Evolutionary conservation across 2,113 vertebrate genomes (phyloP).

Genomic region (Raja brachyura): DNA sequence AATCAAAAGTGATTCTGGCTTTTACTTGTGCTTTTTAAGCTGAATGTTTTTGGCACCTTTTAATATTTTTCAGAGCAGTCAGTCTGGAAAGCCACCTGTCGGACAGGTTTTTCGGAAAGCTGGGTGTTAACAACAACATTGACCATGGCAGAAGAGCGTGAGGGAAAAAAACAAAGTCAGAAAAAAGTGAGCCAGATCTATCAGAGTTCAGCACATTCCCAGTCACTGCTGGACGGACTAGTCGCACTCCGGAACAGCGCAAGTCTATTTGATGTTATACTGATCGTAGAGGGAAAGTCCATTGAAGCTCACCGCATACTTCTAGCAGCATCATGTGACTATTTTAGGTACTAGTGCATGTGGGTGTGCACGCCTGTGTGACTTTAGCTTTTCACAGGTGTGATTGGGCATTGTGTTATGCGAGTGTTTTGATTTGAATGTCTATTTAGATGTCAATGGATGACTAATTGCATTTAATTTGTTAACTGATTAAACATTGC

Average conservation of each 20-base stretch:
- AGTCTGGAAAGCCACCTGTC: background rate
- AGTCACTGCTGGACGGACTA: slow-evolving; percentile 76
- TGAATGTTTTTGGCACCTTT: slow-evolving; percentile 15
- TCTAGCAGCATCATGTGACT: slow-evolving; percentile 87
- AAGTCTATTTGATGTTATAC: slow-evolving; percentile 83
- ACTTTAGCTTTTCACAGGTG: no score
- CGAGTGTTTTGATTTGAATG: background rate
- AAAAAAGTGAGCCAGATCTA: slow-evolving; percentile 62
- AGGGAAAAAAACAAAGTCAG: slow-evolving; percentile 25
- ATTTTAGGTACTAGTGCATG: slow-evolving; percentile 72
- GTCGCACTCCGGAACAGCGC: slow-evolving; percentile 70
- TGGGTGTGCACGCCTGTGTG: background rate
- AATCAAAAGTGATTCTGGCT: background rate
- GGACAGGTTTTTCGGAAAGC: background rate
- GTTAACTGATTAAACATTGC: no score
- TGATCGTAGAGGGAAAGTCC: slow-evolving; percentile 77
- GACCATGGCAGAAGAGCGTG: slow-evolving; percentile 22
- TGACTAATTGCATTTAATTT: no score
- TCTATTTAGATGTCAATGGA: no score
- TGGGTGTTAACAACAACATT: background rate
- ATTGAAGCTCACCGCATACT: slow-evolving; percentile 88
- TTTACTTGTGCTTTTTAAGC: background rate
- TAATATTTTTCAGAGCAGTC: slow-evolving; percentile 21
- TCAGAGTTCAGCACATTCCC: slow-evolving; percentile 71
- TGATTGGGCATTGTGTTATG: background rate